Conservation (phyloP, 1,140 invertebrate species). For the Branchinecta lynchi region DNA sequence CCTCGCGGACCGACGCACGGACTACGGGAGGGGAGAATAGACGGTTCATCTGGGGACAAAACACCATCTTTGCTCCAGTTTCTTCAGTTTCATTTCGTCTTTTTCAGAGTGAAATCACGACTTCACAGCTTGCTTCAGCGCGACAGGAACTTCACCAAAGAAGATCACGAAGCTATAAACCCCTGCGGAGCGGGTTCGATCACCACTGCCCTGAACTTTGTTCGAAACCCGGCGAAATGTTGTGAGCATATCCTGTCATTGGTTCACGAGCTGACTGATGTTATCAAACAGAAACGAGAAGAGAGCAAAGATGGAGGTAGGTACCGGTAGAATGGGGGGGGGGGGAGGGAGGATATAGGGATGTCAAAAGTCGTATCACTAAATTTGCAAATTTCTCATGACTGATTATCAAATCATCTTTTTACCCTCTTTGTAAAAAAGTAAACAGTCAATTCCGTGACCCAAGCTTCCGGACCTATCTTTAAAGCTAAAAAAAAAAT, state of each 20-base stretch:
- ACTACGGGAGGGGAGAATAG: no score
- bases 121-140: slow-evolving; percentile 85
- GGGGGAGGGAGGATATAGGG: not conserved
- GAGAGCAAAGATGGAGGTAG: slow-evolving; percentile 33
- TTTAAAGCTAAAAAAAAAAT: no score
- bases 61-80: not conserved
- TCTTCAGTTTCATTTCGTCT: slow-evolving; percentile 17
- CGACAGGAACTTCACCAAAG: slow-evolving; percentile 68
- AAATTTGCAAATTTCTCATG: no score
- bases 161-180: slow-evolving; percentile 74
- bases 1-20: no score
- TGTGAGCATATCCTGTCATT: slow-evolving; percentile 75
- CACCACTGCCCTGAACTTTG: slow-evolving; percentile 74
- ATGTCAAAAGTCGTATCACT: no score
- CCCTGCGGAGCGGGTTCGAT: slow-evolving; percentile 75
- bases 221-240: slow-evolving; percentile 88
- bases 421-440: slow-evolving; percentile 16
- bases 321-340: no score
- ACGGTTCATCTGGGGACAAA: no score
- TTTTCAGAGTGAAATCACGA: slow-evolving; percentile 73
- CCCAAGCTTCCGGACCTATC: not conserved
- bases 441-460: slow-evolving; percentile 2
- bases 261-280: slow-evolving; percentile 66
- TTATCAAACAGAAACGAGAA: slow-evolving; percentile 68
- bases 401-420: not conserved